phyloP scores from a whole-genome alignment of 2,113 vertebrate genomes.

The Parus major region DNA sequence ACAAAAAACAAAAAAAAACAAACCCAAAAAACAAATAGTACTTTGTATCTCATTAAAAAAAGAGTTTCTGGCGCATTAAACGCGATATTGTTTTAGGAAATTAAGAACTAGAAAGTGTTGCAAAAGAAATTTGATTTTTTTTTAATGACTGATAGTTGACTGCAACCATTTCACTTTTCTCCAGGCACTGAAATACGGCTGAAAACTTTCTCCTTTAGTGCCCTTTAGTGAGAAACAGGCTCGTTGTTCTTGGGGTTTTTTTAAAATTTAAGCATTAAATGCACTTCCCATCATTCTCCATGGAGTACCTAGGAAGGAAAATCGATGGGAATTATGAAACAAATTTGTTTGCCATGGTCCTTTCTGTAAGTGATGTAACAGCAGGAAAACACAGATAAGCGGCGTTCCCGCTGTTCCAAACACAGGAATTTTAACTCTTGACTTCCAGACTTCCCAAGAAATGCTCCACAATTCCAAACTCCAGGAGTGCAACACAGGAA shows the following conservation, averaged over 20 bases:
- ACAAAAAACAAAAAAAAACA: not conserved
- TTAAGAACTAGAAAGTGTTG: constrained; percentile 1
- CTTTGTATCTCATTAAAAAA: constrained; percentile 65
- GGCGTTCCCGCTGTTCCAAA: not conserved
- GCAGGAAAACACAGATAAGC: not conserved
- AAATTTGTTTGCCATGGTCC: not conserved
- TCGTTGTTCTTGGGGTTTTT: not conserved
- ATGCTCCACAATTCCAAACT: not conserved
- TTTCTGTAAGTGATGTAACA: not conserved
- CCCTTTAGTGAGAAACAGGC: not conserved
- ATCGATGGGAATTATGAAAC: not conserved
- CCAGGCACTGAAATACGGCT: not conserved
- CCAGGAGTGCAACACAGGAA: not conserved
- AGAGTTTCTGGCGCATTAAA: constrained; percentile 33
- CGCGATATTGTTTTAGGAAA: constrained; percentile 43
- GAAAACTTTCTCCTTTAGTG: not conserved
- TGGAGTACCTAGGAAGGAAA: not conserved
- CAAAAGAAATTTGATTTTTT: not conserved
- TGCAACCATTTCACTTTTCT: not conserved
- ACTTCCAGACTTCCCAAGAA: not conserved
- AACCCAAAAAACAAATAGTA: constrained; percentile 16
- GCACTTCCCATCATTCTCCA: not conserved
- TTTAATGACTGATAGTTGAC: constrained; percentile 18
- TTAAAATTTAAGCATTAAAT: not conserved
- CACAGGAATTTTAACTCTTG: not conserved